Evolutionary conservation across 2,888 invertebrate genomes (phyloP).

Genomic region (Epirrhoe alternata): DNA sequence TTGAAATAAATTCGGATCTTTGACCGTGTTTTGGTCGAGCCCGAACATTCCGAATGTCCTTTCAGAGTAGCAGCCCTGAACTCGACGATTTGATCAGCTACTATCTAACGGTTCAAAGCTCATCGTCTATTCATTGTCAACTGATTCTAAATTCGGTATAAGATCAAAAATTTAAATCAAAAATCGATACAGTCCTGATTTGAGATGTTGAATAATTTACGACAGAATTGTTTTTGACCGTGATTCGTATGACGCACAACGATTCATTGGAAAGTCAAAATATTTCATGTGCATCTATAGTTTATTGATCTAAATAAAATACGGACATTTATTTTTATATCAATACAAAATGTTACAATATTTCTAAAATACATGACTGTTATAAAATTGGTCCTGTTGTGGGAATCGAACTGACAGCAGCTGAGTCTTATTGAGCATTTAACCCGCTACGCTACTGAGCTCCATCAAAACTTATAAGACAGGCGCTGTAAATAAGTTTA

Average conservation of each 20-base stretch:
- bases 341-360: neutral
- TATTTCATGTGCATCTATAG: slow-evolving; percentile 26
- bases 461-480: no score
- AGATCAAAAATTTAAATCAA: slow-evolving; percentile 14
- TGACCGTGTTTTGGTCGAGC: no score
- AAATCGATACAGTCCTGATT: slow-evolving; percentile 10
- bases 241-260: slow-evolving; percentile 33
- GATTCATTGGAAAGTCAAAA: slow-evolving; percentile 31
- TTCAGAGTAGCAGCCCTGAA: neutral
- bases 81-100: neutral
- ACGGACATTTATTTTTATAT: neutral
- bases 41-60: no score
- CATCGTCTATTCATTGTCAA: slow-evolving; percentile 14
- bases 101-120: slow-evolving; percentile 5
- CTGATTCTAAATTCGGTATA: slow-evolving; percentile 11
- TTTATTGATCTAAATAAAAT: neutral
- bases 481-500: neutral
- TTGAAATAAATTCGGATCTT: no score
- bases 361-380: neutral
- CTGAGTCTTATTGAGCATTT: no score
- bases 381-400: neutral
- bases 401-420: no score
- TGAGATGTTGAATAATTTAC: slow-evolving; percentile 23
- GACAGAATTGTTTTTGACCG: slow-evolving; percentile 21
- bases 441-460: no score